Percentiles rank a stretch among this genome's conserved stretches.
Evolutionary conservation across 2,888 invertebrate genomes (phyloP).

Genomic region (Caenorhabditis auriculariae): DNA sequence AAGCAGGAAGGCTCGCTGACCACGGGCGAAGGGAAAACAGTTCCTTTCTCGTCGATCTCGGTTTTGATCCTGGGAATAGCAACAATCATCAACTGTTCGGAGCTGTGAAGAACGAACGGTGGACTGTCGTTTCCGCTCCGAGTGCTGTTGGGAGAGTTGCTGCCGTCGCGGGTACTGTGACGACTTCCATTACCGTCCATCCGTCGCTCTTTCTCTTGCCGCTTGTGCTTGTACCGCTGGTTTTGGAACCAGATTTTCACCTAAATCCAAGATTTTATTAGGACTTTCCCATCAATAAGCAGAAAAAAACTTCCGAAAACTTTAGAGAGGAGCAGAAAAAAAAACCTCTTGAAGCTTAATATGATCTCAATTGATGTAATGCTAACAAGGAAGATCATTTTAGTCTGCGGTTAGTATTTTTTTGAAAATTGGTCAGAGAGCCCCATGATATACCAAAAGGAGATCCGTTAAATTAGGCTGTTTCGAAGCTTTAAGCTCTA

Average conservation of each 20-base stretch:
- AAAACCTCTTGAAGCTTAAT: too few species aligned
- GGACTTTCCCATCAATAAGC: too few species aligned
- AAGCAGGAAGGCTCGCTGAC: conserved; percentile 16
- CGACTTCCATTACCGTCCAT: conserved; percentile 28
- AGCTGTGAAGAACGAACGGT: conserved; percentile 6
- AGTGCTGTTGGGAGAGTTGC: conserved; percentile 14
- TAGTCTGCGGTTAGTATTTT: not conserved
- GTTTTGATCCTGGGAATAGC: conserved; percentile 3
- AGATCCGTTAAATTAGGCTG: too few species aligned
- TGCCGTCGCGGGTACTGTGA: conserved; percentile 3
- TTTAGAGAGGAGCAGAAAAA: too few species aligned
- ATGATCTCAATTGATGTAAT: too few species aligned
- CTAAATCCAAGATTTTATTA: conserved; percentile 26
- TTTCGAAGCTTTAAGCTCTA: too few species aligned
- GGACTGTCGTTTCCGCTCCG: conserved; percentile 11
- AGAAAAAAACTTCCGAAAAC: too few species aligned
- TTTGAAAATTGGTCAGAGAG: too few species aligned
- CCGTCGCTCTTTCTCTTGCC: conserved; percentile 32
- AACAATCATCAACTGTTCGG: not conserved
- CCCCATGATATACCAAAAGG: too few species aligned
- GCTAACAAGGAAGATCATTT: too few species aligned
- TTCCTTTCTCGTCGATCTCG: conserved; percentile 3
- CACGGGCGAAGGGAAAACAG: conserved; percentile 1
- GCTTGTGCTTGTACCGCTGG: conserved; percentile 48
- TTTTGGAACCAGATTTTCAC: conserved; percentile 55